Base-by-base conservation (phyloP, 2,113 vertebrate species). In the Patagioenas fasciata region DNA sequence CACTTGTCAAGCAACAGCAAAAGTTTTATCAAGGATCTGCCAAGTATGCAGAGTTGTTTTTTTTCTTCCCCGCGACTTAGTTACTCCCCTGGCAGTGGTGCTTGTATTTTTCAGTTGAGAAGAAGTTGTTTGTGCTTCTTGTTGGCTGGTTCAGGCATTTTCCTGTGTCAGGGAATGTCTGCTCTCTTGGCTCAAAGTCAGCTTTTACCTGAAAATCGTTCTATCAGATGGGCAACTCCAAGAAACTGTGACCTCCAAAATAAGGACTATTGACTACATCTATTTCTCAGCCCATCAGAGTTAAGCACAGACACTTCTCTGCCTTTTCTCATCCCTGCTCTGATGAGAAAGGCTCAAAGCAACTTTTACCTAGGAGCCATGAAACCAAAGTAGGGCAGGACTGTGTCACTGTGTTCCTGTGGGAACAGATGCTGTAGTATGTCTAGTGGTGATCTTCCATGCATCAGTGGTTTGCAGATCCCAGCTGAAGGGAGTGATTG, bases 171-270 rank as follows among this genome's bases (percentile, higher is more conserved):
- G 6, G 21, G 57, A 67, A 26, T 4, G 9, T 26, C 36, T 40
- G 32, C 16, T 79, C 74, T 79, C 40, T 71, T 16, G 69, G 21
- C 32, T 85, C 2, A 0, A 67, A 69, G 23, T 32, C 13, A 61
- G 13, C 19, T 26, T 75, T 25, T 77, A 34, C 16, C 13, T 24
- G 53, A 54, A 85, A 28, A 75, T 23, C 6, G 1, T 72, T 48
- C 50, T 44, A 2, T 69, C 36, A 31, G 17, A 9, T 6, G 5
- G 53, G 18, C 13, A 29, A 32, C 36, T 42, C 58, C 44, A 15
- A 77, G 64, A 40, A 80, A 29, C 13, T 0, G 0, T 6, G 5
- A n/a, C 5, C 25, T 60, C 44, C 50, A 50, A 40, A 66, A 66
- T 36, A 10, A 47, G 71, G 34, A 32, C 24, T 29, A 2, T 17